phyloP scores from a whole-genome alignment of 2,797 vertebrate genomes.

The Lutjanus argentimaculatus region DNA sequence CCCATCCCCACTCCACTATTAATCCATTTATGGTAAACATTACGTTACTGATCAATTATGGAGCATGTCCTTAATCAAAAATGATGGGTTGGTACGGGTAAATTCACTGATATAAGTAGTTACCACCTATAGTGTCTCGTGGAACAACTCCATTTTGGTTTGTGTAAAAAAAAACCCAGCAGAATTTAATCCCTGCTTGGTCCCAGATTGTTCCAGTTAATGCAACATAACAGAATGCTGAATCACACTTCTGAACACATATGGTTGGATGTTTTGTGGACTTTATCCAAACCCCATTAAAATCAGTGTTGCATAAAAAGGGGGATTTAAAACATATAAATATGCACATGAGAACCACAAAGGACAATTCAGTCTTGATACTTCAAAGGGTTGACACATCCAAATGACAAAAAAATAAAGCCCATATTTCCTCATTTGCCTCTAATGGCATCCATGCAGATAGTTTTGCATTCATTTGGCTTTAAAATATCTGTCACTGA shows the following conservation, averaged over 20 bases:
- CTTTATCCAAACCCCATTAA: conserved; percentile 16
- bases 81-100: background rate
- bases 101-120: conserved; percentile 7
- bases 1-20: conserved; percentile 40
- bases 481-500: background rate
- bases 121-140: background rate
- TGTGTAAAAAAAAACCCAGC: background rate
- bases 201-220: conserved; percentile 16
- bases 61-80: conserved; percentile 37
- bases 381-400: background rate
- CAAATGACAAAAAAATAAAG: background rate
- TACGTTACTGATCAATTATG: conserved; percentile 52
- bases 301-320: conserved; percentile 14
- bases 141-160: conserved; percentile 18
- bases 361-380: conserved; percentile 17
- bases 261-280: conserved; percentile 16
- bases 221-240: conserved; percentile 9
- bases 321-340: conserved; percentile 16
- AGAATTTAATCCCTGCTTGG: background rate
- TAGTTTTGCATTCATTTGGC: background rate
- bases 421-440: background rate
- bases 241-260: conserved; percentile 36
- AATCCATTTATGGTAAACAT: conserved; percentile 55
- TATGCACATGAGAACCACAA: conserved; percentile 7
- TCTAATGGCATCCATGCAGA: background rate